phyloP scores from a whole-genome alignment of 2,888 invertebrate genomes.

The Melipona beecheii region DNA sequence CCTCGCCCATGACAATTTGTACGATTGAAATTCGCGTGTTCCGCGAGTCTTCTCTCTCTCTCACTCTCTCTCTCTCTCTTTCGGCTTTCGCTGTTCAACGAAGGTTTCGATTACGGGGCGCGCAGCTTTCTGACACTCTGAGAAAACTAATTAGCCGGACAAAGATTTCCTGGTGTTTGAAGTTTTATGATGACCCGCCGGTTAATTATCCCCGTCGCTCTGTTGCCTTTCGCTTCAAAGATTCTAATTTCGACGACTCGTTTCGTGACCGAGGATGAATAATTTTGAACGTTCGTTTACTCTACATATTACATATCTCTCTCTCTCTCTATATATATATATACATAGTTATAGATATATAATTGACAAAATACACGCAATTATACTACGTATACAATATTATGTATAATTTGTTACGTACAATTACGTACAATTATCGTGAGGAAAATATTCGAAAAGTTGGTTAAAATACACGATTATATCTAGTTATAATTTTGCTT shows the following conservation, averaged over 20 bases:
- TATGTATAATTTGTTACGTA: too few relatives aligned
- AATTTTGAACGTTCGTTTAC: too few relatives aligned
- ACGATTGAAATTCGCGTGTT: slow-evolving; percentile 12
- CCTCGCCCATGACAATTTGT: slow-evolving; percentile 26
- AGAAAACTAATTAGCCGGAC: slow-evolving; percentile 26
- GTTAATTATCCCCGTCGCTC: slow-evolving; percentile 25
- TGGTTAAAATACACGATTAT: neutral
- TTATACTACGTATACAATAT: too few relatives aligned
- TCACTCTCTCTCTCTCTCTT: neutral
- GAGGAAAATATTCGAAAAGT: neutral
- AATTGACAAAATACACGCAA: too few relatives aligned
- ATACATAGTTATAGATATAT: too few relatives aligned
- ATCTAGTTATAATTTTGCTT: neutral
- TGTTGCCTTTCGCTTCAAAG: neutral
- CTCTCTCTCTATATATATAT: too few relatives aligned
- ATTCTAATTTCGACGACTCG: neutral
- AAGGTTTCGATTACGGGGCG: neutral
- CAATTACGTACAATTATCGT: neutral
- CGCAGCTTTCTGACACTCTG: neutral
- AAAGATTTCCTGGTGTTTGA: slow-evolving; percentile 29
- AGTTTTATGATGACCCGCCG: neutral
- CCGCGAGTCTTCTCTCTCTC: neutral
- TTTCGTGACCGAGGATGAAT: neutral
- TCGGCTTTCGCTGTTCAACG: too few relatives aligned
- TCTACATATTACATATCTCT: too few relatives aligned